Base-by-base conservation (phyloP, 2,888 invertebrate genomes). In the Lordiphosa andalusiaca region DNA sequence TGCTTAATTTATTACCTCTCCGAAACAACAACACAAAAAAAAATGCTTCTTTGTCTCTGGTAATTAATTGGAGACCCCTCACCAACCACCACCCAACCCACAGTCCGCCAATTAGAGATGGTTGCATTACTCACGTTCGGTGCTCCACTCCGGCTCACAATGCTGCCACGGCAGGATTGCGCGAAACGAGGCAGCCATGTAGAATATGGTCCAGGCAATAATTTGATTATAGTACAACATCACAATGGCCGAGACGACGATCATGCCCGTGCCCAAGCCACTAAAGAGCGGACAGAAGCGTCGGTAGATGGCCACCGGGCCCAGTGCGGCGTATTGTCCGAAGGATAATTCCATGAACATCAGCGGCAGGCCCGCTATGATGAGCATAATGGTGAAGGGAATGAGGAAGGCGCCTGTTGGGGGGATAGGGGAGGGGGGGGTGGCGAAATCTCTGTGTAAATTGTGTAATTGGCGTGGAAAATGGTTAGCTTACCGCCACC, bases 321-420 rank as follows among this genome's bases (percentile, higher is more conserved):
- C 94, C 53, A 94, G 87, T 4, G 93, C 94, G 25, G 94, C 95
- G 86, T 94, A 96, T 87, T 96, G 96, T 0, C 96, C 96, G 65
- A 96, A 93, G 0, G 95, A 93, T n/a, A 95, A 90, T 87, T 96
- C 95, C 93, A 95, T 94, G 84, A 95, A 95, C 92, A 95, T 94
- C 6, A 95, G 91, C 23, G 95, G 95, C 53, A 95, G 90, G 6
- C 95, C 95, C 53, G 94, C 94, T 74, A 95, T 93, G 73, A 95
- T 91, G 67, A 96, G 91, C 93, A 95, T 94, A 62, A 95, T 91
- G 57, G 94, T 92, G 87, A 95, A 96, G 7, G 96, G 96, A 86
- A 96, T 94, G 19, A 96, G 91, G 88, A 96, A 96, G 35, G 95
- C 95, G 52, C 95, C 94, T 93, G 90, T 5, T 16, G 1, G 16